These are phyloP conservation scores for Xyliphius kryptos DNA, from an alignment of 2,113 vertebrate genomes.

Conservation along the genomic window DNA sequence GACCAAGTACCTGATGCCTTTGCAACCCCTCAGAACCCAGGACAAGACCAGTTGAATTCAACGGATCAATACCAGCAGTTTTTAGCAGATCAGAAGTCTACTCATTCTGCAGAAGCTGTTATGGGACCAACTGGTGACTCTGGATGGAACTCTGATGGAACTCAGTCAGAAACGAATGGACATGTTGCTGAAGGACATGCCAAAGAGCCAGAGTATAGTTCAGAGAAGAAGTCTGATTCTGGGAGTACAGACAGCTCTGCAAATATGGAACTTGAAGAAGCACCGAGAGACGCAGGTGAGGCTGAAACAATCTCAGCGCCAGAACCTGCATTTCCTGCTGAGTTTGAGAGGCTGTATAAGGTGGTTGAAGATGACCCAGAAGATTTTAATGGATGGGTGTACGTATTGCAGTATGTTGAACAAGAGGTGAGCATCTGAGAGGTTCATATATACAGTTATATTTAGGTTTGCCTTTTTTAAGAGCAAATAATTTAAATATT, in stretches of 20 bases:
- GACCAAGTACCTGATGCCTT: slow-evolving; percentile 49
- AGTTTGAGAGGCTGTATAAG: slow-evolving; percentile 91
- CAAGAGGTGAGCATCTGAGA: slow-evolving; percentile 80
- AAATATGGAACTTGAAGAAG: slow-evolving; percentile 68
- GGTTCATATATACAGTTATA: too few relatives aligned
- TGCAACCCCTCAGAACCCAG: slow-evolving; percentile 31
- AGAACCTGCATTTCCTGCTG: slow-evolving; percentile 72
- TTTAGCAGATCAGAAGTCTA: slow-evolving; percentile 32
- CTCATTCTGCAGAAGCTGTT: background rate
- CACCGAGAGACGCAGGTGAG: slow-evolving; percentile 66
- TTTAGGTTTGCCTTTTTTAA: too few relatives aligned
- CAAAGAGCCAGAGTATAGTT: slow-evolving; percentile 5
- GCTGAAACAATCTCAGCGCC: slow-evolving; percentile 28
- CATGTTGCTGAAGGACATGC: slow-evolving; percentile 11
- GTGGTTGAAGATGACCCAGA: slow-evolving; percentile 89
- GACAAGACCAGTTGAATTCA: slow-evolving; percentile 14
- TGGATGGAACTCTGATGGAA: background rate
- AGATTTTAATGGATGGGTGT: slow-evolving; percentile 96
- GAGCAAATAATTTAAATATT: too few relatives aligned
- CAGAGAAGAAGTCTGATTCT: slow-evolving; percentile 38
- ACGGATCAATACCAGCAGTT: slow-evolving; percentile 56
- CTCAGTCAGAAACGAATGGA: slow-evolving; percentile 33
- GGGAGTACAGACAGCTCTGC: slow-evolving; percentile 69
- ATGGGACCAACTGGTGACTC: background rate
- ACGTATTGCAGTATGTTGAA: slow-evolving; percentile 92